These are phyloP conservation scores for Myripristis jacobus DNA, from an alignment of 2,797 vertebrate species.

Conservation along the genomic window DNA sequence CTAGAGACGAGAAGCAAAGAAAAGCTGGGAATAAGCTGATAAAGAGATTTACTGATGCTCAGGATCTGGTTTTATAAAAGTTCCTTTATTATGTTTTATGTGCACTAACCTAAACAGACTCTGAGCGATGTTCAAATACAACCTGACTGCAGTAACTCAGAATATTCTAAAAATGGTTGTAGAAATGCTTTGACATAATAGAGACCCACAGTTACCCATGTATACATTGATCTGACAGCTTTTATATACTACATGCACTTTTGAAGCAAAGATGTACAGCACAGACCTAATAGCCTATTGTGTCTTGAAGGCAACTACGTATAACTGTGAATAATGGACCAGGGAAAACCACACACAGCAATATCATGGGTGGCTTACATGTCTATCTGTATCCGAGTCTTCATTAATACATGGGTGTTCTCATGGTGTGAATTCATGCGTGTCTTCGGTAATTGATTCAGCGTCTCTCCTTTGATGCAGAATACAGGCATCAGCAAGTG, in stretches of 20 bases:
- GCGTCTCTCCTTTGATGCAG: slow-evolving; percentile 50
- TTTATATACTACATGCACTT: slow-evolving; percentile 6
- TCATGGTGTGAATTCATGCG: slow-evolving; percentile 44
- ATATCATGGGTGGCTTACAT: slow-evolving; percentile 38
- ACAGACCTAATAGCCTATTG: background rate
- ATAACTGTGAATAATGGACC: slow-evolving; percentile 35
- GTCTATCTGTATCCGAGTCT: slow-evolving; percentile 30
- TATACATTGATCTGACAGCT: background rate
- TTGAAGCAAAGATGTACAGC: background rate
- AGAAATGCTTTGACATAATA: background rate
- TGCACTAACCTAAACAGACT: background rate
- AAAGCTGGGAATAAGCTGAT: background rate
- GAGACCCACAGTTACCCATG: background rate
- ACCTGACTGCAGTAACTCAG: too few species aligned
- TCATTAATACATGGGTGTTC: slow-evolving; percentile 44
- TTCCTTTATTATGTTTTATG: background rate
- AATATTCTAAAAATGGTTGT: background rate
- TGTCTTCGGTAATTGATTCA: slow-evolving; percentile 65
- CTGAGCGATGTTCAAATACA: too few species aligned
- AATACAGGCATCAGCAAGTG: slow-evolving; percentile 66
- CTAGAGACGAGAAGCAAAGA: background rate
- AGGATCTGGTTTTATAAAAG: background rate
- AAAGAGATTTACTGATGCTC: background rate
- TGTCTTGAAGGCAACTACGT: slow-evolving; percentile 11
- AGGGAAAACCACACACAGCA: slow-evolving; percentile 50